Conservation (phyloP, 2,113 vertebrate genomes). For the Heterotis niloticus region DNA sequence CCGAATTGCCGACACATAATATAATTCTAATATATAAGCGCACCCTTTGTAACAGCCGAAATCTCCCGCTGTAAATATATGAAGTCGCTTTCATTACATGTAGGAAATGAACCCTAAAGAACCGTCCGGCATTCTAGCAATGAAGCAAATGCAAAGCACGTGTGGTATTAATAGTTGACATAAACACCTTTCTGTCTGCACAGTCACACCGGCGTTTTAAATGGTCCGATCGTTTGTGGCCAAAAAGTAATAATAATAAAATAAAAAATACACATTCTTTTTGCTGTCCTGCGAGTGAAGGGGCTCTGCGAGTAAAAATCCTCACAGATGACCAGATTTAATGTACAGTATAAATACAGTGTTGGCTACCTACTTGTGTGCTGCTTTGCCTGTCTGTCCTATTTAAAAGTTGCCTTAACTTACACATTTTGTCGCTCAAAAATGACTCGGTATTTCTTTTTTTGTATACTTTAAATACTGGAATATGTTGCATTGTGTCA, state of each 20-base stretch:
- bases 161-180: conserved; percentile 38
- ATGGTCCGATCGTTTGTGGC: conserved; percentile 51
- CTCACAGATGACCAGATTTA: too few species aligned
- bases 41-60: not conserved
- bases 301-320: too few species aligned
- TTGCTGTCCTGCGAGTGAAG: not conserved
- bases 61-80: not conserved
- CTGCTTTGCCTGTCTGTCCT: too few species aligned
- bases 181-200: conserved; percentile 29
- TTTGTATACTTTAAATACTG: too few species aligned
- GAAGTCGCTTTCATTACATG: conserved; percentile 4
- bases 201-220: conserved; percentile 45
- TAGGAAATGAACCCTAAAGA: not conserved
- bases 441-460: too few species aligned
- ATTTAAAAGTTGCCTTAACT: too few species aligned
- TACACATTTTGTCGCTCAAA: too few species aligned
- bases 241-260: too few species aligned
- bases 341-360: too few species aligned
- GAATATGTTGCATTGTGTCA: too few species aligned
- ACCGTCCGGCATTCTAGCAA: not conserved
- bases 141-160: conserved; percentile 15
- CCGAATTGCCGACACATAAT: not conserved
- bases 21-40: not conserved
- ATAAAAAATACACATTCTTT: not conserved
- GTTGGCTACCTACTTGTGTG: too few species aligned